Percentiles rank a stretch among this genome's conserved stretches.
phyloP scores from a whole-genome alignment of 2,797 vertebrate species.

The Lepus townsendii region DNA sequence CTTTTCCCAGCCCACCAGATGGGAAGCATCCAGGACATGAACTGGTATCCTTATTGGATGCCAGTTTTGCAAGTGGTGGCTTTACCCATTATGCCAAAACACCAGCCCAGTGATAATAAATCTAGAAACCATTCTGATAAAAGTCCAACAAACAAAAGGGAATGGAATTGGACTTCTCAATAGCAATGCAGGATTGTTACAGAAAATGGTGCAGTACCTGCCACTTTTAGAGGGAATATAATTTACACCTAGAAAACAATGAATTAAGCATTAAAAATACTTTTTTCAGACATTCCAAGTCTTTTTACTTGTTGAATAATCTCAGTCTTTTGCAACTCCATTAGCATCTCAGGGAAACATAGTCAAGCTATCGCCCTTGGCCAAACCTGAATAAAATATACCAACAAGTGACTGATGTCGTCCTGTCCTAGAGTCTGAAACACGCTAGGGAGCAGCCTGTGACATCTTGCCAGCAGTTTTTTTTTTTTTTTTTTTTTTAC shows the following conservation, averaged over 20 bases:
- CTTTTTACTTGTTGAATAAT: neutral
- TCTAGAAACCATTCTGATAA: neutral
- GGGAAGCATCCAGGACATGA: no score
- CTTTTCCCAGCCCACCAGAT: no score
- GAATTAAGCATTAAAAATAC: slow-evolving; percentile 14
- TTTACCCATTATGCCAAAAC: no score
- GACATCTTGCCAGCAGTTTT: neutral
- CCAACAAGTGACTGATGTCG: neutral
- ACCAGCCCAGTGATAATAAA: no score
- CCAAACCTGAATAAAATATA: neutral
- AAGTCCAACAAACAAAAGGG: no score
- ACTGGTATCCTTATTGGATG: no score
- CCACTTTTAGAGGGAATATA: slow-evolving; percentile 3
- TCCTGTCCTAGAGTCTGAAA: neutral
- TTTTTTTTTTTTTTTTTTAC: neutral
- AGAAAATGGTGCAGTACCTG: neutral
- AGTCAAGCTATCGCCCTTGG: neutral
- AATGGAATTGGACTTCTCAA: neutral
- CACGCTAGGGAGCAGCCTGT: neutral
- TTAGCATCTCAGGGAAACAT: neutral
- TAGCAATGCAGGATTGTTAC: neutral
- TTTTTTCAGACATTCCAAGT: neutral
- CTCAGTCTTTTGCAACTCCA: neutral
- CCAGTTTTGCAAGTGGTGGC: no score
- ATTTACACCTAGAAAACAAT: neutral